Evolutionary conservation across 2,888 invertebrate species (phyloP), one percentile per base, ranked within the genome.

Genomic region (Ramazzottius varieornatus): DNA sequence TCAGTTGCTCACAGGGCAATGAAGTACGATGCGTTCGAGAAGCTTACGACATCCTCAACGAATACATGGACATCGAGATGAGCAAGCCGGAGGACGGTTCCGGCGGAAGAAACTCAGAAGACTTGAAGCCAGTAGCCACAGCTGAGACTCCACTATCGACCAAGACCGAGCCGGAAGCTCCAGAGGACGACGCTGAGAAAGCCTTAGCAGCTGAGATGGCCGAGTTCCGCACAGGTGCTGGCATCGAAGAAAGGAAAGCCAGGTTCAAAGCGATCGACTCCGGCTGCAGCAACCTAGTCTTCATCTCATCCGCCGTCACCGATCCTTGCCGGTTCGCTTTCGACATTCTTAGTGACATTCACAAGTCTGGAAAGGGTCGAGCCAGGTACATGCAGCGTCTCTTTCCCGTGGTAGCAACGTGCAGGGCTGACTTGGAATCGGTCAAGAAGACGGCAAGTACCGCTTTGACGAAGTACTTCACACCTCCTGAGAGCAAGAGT

Each of bases 321-420:
- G 54, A 54, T 54, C 54, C 54, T 54, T 24, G 16, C 54, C 54
- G 24, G 54, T 54, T 54, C 54, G 54, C 54, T 4, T 24, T 24
- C 20, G 24, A 29, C 8, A 13, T 54, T 4, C 29, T 54, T 8
- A 24, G 20, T 13, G 54, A 54, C 4, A 24, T 54, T 4, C 54
- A 54, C 29, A 8, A 13, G 20, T 8, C 8, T 4, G 29, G 29
- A 13, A 54, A 54, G 29, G 54, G n/a, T 4, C 54, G 54, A 24
- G 54, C 54, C 54, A 13, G 86, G 70, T 85, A 82, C 76, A 80
- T 92, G 1, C 73, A 89, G 20, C 82, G 91, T 66, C 76, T 93
- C 68, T 75, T 90, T 24, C 92, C 93, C 0, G 82, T 93, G 65
- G 83, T 86, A 78, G 78, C 80, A 0, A 86, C 86, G 1, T 92